Base-by-base conservation (phyloP, 2,888 invertebrate genomes). In the Heliconius sara region DNA sequence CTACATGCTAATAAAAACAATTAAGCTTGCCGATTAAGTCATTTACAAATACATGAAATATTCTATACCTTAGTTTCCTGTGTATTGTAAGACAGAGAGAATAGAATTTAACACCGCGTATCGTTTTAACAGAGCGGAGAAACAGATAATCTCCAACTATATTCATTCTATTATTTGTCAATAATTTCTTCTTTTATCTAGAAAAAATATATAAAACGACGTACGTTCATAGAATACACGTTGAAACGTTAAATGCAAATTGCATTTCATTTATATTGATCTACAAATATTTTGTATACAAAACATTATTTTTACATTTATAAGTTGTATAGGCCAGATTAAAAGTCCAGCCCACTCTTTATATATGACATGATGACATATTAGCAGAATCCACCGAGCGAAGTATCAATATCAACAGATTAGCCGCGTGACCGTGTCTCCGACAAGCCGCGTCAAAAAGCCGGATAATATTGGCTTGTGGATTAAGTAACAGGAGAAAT, bases 371-470 rank as follows among this genome's bases (percentile, higher is more conserved):
- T 60, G 73, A 73, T 73, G 73, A 10, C 73, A 66, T 39, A 66
- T 76, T 52, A 27, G 39, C 70, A 81, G 83, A 82, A 82, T 81
- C 79, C 80, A 79, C 79, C 83, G 83, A 84, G 82, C 82, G 81
- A 82, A 82, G 88, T 91, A 91, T 91, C 92, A 93, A 92, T 91
- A 93, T 90, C 92, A 91, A 89, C 91, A 91, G 93, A 93, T 93
- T 93, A 93, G 89, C 87, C 85, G 86, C 88, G 65, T 66, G 88
- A 88, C 85, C 71, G 74, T 75, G 67, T 85, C 84, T 86, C 83
- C 86, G 86, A 83, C 84, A 84, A 86, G 82, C 80, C 82, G 85
- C 79, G 87, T 87, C 88, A 90, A 92, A 91, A 89, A 89, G 87
- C 89, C 88, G 90, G 87, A 89, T 92, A 89, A 86, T 85, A 80